Base-by-base conservation (phyloP, 2,113 vertebrate genomes). In the Hydropotes inermis region DNA sequence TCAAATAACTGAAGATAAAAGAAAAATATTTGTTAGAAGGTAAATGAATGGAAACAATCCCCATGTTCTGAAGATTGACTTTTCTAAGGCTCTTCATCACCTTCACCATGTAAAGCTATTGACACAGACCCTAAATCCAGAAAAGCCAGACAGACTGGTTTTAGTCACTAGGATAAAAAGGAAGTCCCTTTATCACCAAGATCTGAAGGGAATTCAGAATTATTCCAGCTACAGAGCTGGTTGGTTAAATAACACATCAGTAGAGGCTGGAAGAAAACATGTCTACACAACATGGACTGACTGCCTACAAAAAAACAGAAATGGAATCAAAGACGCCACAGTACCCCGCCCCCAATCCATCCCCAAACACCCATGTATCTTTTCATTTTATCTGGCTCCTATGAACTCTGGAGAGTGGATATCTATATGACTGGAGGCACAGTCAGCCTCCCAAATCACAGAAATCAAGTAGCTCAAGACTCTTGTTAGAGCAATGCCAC, bases 1-100 rank as follows among this genome's bases (percentile, higher is more conserved):
- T 99, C 99, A 61, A 99, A 99, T 64, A 99, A 61, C 99, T 99
- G 95, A 81, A 76, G 84, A 81, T 30, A 50, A 70, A 90, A 74
- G 28, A 52, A 19, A 93, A 96, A 84, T 1, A 61, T 86, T 57
- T 1, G 88, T 83, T 81, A 92, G 4, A 9, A 19, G 23, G n/a
- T 57, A 36, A 74, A 7, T 36, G 15, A 67, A 52, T 70, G 43
- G 86, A 95, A 76, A 85, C 6, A 91, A 39, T 9, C 7, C 67
- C 33, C 28, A 13, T 13, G 23, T 87, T 82, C 33, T 47, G 85
- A 47, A 23, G 28, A 50, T 6, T 11, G 89, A 19, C 28, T 57
- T 39, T 15, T 81, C 70, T 6, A 6, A 2, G 6, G 57, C 36
- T 0, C 1, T 14, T 60, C 47, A 11, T 45, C 28, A 58, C 4